Evolutionary conservation across 2,888 invertebrate species (phyloP).

Genomic region (Frankliniella fusca): DNA sequence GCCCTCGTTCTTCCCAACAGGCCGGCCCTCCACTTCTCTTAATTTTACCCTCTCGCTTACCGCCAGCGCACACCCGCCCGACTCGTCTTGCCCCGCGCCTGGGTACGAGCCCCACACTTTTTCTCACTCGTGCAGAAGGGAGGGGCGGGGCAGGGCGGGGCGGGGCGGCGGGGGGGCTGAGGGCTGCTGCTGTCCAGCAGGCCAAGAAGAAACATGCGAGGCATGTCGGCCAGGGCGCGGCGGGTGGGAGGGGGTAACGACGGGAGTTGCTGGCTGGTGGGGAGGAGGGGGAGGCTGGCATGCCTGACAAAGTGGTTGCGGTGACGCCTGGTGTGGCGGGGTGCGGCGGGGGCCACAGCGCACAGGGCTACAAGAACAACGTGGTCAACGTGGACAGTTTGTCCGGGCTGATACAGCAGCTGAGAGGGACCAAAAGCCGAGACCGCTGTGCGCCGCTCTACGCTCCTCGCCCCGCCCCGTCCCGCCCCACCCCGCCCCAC

Average conservation of each 20-base stretch:
- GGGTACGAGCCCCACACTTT: background rate
- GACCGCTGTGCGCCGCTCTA: background rate
- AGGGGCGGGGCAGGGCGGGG: background rate
- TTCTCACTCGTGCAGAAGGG: background rate
- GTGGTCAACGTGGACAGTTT: background rate
- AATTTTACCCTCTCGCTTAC: background rate
- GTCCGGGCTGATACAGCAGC: background rate
- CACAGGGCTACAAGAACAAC: background rate
- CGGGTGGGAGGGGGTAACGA: background rate
- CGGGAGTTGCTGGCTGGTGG: too few species aligned
- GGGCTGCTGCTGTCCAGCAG: background rate
- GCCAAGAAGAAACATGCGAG: background rate
- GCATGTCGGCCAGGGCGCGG: background rate
- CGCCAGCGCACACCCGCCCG: background rate
- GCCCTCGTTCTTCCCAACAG: too few species aligned
- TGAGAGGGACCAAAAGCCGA: too few species aligned
- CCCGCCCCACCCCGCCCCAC: background rate
- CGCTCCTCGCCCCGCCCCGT: background rate
- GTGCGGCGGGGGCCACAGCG: background rate
- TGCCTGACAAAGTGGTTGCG: constrained; percentile 16
- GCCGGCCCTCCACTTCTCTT: background rate
- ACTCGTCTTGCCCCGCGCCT: background rate
- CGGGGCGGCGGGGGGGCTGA: background rate
- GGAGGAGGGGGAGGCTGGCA: background rate
- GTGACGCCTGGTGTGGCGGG: background rate